Percentiles rank a stretch among this genome's conserved stretches.
These are phyloP conservation scores for Ciconia stormi DNA, from an alignment of 2,113 vertebrate species.

Conservation along the genomic window DNA sequence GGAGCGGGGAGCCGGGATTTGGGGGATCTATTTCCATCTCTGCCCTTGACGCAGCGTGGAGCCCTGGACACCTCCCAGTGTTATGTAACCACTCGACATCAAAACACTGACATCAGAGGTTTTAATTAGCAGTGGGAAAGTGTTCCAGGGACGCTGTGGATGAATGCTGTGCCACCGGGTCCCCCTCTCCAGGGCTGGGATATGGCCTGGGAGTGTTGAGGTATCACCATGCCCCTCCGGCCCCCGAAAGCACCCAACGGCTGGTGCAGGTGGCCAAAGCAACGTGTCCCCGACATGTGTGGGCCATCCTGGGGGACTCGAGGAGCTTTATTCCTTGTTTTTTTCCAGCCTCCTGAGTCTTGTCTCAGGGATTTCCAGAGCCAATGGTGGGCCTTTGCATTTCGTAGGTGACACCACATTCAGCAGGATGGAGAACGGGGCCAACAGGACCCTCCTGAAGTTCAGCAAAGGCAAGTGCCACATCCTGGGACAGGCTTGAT, in stretches of 20 bases:
- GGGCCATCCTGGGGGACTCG: neutral
- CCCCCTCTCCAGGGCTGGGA: neutral
- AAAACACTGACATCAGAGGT: neutral
- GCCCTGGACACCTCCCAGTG: neutral
- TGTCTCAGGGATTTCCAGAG: neutral
- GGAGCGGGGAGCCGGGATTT: neutral
- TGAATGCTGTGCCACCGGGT: neutral
- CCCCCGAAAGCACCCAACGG: fast-evolving
- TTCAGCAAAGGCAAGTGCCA: neutral
- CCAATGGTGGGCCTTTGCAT: neutral
- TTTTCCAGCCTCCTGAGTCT: neutral
- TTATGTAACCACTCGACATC: neutral
- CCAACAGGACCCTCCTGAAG: neutral
- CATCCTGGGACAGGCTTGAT: neutral
- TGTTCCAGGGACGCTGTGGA: neutral
- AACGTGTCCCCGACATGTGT: fast-evolving
- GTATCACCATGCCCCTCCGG: neutral
- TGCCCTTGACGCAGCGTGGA: neutral
- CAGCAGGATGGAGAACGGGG: neutral
- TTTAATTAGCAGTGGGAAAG: neutral
- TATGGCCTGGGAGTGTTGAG: neutral
- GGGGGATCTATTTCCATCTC: neutral
- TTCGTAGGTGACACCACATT: neutral
- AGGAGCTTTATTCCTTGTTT: neutral
- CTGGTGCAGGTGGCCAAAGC: neutral